Percentiles rank a stretch among this genome's conserved stretches.
phyloP scores from a whole-genome alignment of 2,888 invertebrate species.

The Caenorhabditis japonica region DNA sequence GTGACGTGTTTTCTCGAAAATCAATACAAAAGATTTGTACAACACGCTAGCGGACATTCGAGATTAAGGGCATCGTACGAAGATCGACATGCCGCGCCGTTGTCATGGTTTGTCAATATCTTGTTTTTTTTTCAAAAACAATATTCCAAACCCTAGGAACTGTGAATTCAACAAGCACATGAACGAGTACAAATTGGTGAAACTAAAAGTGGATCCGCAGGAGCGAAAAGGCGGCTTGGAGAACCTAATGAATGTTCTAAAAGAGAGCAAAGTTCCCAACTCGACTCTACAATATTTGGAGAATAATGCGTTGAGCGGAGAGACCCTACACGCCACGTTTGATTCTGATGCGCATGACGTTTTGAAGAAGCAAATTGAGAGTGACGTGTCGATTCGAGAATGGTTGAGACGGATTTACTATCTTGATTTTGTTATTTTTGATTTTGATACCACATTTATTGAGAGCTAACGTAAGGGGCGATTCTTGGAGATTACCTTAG shows the following conservation, averaged over 20 bases:
- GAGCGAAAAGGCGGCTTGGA: slow-evolving; percentile 28
- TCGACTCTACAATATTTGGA: slow-evolving; percentile 22
- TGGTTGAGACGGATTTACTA: slow-evolving; percentile 49
- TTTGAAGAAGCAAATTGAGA: slow-evolving; percentile 27
- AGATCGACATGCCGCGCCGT: slow-evolving; percentile 45
- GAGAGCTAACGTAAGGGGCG: slow-evolving; percentile 3
- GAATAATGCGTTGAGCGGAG: slow-evolving; percentile 39
- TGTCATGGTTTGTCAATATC: too few relatives aligned
- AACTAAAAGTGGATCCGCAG: slow-evolving; percentile 30
- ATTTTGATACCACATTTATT: slow-evolving; percentile 28
- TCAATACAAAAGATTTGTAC: slow-evolving; percentile 54
- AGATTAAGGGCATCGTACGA: slow-evolving; percentile 38
- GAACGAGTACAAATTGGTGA: slow-evolving; percentile 44
- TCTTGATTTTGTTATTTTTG: slow-evolving; percentile 45
- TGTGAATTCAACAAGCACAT: slow-evolving; percentile 42
- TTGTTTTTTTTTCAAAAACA: not conserved
- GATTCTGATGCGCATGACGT: slow-evolving; percentile 45
- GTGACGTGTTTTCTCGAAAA: slow-evolving; percentile 63
- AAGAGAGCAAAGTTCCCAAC: slow-evolving; percentile 36
- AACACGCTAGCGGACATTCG: slow-evolving; percentile 29
- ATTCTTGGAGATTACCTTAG: too few relatives aligned
- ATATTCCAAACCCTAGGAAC: slow-evolving; percentile 16
- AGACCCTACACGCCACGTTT: slow-evolving; percentile 45
- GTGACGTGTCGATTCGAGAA: slow-evolving; percentile 25
- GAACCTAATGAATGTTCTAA: slow-evolving; percentile 24